A percentile compares a stretch with the other conserved stretches of the same genome.
Conservation (phyloP, 2,888 invertebrate species). For the Meliscaeva auricollis region DNA sequence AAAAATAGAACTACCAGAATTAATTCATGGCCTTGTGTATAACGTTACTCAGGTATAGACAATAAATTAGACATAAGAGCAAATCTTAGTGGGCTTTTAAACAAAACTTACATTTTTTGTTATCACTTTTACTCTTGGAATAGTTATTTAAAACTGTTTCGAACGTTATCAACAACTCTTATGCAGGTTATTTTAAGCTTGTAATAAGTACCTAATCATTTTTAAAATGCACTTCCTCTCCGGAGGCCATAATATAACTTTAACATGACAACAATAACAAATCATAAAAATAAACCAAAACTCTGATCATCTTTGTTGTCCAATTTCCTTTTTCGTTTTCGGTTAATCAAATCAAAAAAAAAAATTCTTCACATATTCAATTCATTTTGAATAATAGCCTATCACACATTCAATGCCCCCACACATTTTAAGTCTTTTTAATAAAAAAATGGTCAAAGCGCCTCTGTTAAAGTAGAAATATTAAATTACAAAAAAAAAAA, state of each 20-base stretch:
- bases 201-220: neutral
- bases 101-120: too few relatives aligned
- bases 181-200: neutral
- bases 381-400: constrained; percentile 55
- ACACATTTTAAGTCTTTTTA: neutral
- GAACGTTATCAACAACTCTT: too few relatives aligned
- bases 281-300: constrained; percentile 42
- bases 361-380: constrained; percentile 40
- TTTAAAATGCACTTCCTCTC: constrained; percentile 39
- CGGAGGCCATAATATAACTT: neutral
- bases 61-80: too few relatives aligned
- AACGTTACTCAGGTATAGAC: too few relatives aligned
- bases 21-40: too few relatives aligned
- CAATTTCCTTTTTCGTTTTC: constrained; percentile 42
- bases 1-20: too few relatives aligned
- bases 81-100: too few relatives aligned
- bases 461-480: neutral
- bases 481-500: neutral
- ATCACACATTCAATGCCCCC: constrained; percentile 10
- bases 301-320: constrained; percentile 25
- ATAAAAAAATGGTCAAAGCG: neutral
- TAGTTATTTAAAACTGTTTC: too few relatives aligned
- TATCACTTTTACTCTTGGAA: too few relatives aligned
- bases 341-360: constrained; percentile 59
- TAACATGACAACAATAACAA: constrained; percentile 25